Conservation (phyloP, 2,888 invertebrate genomes). For the Cacoxenus indagator region DNA sequence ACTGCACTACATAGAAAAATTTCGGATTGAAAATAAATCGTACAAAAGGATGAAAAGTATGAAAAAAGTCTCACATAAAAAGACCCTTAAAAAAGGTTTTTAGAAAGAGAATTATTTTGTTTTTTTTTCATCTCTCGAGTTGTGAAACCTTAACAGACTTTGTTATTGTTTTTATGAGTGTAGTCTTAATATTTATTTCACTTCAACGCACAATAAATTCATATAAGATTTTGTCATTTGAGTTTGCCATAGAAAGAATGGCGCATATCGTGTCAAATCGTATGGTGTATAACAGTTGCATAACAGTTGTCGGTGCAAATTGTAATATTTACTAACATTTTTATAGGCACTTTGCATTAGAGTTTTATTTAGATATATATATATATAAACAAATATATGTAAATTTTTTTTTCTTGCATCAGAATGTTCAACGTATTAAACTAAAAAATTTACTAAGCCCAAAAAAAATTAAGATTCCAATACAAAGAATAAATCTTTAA, state of each 20-base stretch:
- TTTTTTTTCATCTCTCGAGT: neutral
- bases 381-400: neutral
- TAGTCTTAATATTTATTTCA: neutral
- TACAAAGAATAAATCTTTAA: no score
- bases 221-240: neutral
- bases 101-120: neutral
- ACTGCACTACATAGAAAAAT: neutral
- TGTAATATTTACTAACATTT: conserved; percentile 25
- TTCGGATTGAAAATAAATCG: neutral
- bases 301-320: conserved; percentile 1
- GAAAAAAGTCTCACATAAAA: neutral
- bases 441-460: no score
- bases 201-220: neutral
- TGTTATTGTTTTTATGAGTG: neutral
- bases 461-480: no score
- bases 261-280: no score
- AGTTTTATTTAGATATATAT: conserved; percentile 25
- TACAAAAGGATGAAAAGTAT: neutral
- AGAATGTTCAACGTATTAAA: no score
- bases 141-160: conserved; percentile 1
- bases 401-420: conserved; percentile 21
- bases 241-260: neutral
- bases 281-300: no score
- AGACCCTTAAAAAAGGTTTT: neutral
- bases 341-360: conserved; percentile 36